phyloP scores from a whole-genome alignment of 2,113 vertebrate species.

The Dunckerocampus dactyliophorus region DNA sequence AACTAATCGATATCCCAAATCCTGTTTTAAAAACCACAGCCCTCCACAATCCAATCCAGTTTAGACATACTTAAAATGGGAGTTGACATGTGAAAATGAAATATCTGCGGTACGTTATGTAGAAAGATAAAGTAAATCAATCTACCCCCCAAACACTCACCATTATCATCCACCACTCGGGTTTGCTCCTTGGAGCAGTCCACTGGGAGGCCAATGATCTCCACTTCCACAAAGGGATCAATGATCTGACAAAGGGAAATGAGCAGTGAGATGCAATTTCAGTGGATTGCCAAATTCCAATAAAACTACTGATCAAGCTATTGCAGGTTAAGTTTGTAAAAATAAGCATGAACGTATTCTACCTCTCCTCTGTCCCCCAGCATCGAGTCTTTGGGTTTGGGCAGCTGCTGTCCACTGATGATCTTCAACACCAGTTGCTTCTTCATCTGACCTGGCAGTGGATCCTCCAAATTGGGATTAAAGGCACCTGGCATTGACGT shows the following conservation, averaged over 20 bases:
- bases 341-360: conserved; percentile 5
- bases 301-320: not conserved
- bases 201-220: conserved; percentile 89
- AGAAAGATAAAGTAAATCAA: too few species aligned
- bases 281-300: not conserved
- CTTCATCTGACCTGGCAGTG: conserved; percentile 82
- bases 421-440: conserved; percentile 90
- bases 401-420: conserved; percentile 96
- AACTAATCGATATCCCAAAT: too few species aligned
- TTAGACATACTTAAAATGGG: too few species aligned
- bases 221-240: conserved; percentile 97
- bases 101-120: too few species aligned
- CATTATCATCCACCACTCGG: conserved; percentile 91
- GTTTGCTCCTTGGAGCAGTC: conserved; percentile 97
- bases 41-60: too few species aligned
- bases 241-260: conserved; percentile 80
- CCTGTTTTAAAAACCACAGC: too few species aligned
- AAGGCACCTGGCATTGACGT: conserved; percentile 76
- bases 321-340: not conserved
- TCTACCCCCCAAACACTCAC: too few species aligned
- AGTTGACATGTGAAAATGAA: too few species aligned
- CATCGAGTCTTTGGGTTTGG: conserved; percentile 95
- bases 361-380: conserved; percentile 97
- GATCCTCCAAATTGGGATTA: conserved; percentile 88
- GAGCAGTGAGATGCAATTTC: not conserved